These are phyloP conservation scores for Atta cephalotes DNA, from an alignment of 1,140 invertebrate genomes.

Conservation along the genomic window DNA sequence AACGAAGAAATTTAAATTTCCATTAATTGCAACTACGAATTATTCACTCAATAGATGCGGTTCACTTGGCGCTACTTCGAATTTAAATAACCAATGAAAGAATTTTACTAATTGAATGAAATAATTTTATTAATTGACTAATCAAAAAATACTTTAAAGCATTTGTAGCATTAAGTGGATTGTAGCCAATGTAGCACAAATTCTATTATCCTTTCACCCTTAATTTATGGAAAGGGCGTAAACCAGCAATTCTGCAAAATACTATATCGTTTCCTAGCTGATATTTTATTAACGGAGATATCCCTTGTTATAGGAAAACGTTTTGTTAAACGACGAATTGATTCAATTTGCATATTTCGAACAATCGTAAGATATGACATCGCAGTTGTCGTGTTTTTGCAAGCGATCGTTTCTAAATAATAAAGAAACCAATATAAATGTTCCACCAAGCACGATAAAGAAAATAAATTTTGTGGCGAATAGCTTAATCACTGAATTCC, in stretches of 20 bases:
- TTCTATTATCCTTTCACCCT: too few species aligned
- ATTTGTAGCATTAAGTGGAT: too few species aligned
- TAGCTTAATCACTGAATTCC: constrained; percentile 43
- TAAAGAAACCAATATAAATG: constrained; percentile 13
- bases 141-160: too few species aligned
- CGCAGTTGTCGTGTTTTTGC: too few species aligned
- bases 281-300: not conserved
- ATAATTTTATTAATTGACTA: too few species aligned
- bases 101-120: too few species aligned
- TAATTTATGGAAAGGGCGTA: too few species aligned
- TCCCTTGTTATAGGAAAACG: not conserved
- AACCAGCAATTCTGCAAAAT: not conserved
- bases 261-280: not conserved
- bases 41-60: not conserved
- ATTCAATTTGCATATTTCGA: constrained; percentile 19
- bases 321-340: not conserved
- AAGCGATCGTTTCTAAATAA: constrained; percentile 14
- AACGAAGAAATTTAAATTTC: not conserved
- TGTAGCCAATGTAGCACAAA: too few species aligned
- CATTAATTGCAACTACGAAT: not conserved
- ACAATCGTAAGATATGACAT: not conserved
- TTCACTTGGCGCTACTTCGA: too few species aligned
- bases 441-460: not conserved
- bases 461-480: constrained; percentile 19
- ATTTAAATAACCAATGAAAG: too few species aligned